Evolutionary conservation across 2,888 invertebrate species (phyloP), one percentile per base, ranked within the genome.

Genomic region (Neria commutata): DNA sequence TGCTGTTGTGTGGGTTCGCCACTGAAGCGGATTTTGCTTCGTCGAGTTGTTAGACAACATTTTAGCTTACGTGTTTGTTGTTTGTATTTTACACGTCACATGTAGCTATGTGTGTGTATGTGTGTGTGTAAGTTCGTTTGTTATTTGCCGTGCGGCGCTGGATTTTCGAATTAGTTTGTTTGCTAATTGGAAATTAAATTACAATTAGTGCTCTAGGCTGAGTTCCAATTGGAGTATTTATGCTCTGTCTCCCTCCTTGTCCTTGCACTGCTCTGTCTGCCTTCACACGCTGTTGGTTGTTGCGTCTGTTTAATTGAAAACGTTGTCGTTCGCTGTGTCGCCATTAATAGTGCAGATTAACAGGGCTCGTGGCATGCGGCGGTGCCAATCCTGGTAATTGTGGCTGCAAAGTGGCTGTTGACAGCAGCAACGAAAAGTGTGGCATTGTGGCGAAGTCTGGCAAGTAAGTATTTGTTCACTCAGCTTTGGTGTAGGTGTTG

Each of bases 161-260:
- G 72, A 70, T 71, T 58, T 56, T 73, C 67, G 70, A 69, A 73
- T 76, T 71, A 75, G 76, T 75, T 76, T 75, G 76, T 76, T 77
- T 77, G 74, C 76, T 78, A 77, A 77, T 77, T 77, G 76, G 74
- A 77, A 77, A 77, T 77, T 77, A 77, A 77, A 77, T 77, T 77
- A 78, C 78, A 77, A 78, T 77, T 77, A 77, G 74, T 74, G 75
- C 75, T 71, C 67, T 62, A 58, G 67, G 68, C 67, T 56, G 69
- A 69, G 67, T 70, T 73, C 68, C 66, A 68, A 69, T 76, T 69
- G 48, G 55, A 65, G 66, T 70, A 71, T 71, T 74, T 73, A 67
- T 74, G 47, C 40, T 24, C 25, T 29, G 54, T 29, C 16, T 45
- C 34, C 14, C 34, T 55, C 46, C 50, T 49, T 10, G 17, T 55